Evolutionary conservation across 2,797 vertebrate species (phyloP), one percentile per base, ranked within the genome.

Genomic region (Eulemur mongoz): DNA sequence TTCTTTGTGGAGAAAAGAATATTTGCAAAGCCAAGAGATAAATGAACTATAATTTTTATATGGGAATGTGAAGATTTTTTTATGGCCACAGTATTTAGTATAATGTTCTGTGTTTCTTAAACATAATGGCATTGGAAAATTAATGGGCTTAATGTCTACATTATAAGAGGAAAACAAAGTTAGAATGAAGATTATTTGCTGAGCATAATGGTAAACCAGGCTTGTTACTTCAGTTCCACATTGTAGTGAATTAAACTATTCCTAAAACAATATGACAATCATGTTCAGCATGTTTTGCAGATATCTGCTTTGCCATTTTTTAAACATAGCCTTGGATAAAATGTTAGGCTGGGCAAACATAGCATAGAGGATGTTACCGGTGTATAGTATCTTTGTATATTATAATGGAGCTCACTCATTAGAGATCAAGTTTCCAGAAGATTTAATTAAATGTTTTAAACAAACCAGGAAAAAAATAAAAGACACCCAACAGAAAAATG

Each of bases 111-210:
- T 86, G 48, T 88, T 97, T 23, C 25, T 85, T 61, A 95, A 67
- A 18, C 35, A 84, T 95, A 93, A 85, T 92, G 40, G 5, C 83
- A 76, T 79, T 95, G 35, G 67, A 80, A 93, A 90, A 70, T 93
- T 73, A 92, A 76, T 92, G 48, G 38, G 8, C 20, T 57, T 82
- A 82, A 85, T 93, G 45, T 80, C 88, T 96, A 76, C 91, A 76
- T 78, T 95, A 76, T 80, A 70, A 92, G 59, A 95, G 45, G 5
- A 94, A 94, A 93, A 63, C 57, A 72, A 63, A 87, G 35, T 94
- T 93, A 81, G 89, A 91, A 95, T 91, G 69, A 92, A 73, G 92
- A 95, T 72, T 23, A 63, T 57, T 97, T 94, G 50, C 40, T 94
- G 57, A 72, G 13, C 5, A 59, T 82, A 45, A 50, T 57, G 35